Percentiles rank a stretch among this genome's conserved stretches.
phyloP scores from a whole-genome alignment of 2,113 vertebrate genomes.

The Anolis carolinensis region DNA sequence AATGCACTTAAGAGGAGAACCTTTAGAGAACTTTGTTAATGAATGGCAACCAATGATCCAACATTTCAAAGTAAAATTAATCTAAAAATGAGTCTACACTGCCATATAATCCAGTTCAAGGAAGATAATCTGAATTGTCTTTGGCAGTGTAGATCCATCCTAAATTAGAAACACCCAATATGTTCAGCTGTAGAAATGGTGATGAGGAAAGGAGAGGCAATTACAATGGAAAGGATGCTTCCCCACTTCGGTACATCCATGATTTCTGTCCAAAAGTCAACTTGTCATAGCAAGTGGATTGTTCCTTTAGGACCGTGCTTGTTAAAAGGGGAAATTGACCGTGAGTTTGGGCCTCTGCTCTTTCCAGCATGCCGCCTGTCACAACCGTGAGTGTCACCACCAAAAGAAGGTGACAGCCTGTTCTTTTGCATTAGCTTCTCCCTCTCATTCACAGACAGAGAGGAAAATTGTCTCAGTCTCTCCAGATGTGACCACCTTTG shows the following conservation, averaged over 20 bases:
- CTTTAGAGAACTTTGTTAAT: too few relatives aligned
- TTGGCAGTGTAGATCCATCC: too few relatives aligned
- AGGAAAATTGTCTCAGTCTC: rapidly evolving
- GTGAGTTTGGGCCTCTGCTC: neutral
- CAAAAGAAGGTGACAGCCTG: constrained; percentile 6
- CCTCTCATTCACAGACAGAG: neutral
- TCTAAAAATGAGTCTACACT: too few relatives aligned
- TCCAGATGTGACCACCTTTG: neutral
- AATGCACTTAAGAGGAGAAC: too few relatives aligned
- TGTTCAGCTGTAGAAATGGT: too few relatives aligned
- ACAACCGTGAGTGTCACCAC: neutral
- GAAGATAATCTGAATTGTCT: too few relatives aligned
- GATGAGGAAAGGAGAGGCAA: neutral
- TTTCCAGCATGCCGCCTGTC: neutral
- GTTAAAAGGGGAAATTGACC: constrained; percentile 32
- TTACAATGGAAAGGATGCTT: neutral
- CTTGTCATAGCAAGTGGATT: constrained; percentile 23
- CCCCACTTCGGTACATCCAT: rapidly evolving
- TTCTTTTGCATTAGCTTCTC: constrained; percentile 25
- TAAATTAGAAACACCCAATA: too few relatives aligned
- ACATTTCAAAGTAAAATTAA: too few relatives aligned
- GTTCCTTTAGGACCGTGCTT: neutral
- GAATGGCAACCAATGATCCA: too few relatives aligned
- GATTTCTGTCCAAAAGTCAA: neutral
- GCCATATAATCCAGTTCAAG: too few relatives aligned